Conservation (phyloP, 2,113 vertebrate species). For the Channa argus region DNA sequence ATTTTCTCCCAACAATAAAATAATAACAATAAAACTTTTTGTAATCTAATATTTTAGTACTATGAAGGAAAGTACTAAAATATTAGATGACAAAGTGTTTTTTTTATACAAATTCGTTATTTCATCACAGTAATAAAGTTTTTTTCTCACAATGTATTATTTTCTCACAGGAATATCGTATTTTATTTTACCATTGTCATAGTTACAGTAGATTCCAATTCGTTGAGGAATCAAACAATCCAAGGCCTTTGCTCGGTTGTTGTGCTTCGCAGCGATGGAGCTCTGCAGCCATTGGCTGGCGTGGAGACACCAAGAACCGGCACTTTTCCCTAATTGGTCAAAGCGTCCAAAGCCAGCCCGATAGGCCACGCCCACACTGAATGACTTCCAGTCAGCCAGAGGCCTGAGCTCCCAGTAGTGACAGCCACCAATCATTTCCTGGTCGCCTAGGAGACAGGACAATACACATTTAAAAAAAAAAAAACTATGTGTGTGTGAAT, state of each 20-base stretch:
- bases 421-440: constrained; percentile 86
- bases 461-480: not conserved
- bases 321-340: constrained; percentile 93
- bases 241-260: constrained; percentile 91
- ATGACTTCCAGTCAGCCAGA: constrained; percentile 92
- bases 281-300: constrained; percentile 96
- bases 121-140: too few species aligned
- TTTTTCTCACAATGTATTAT: too few species aligned
- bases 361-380: constrained; percentile 90
- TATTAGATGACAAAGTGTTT: too few species aligned
- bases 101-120: too few species aligned
- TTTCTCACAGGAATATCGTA: not conserved
- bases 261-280: constrained; percentile 92
- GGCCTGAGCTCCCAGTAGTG: constrained; percentile 95
- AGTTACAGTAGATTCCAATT: constrained; percentile 93
- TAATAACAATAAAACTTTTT: too few species aligned
- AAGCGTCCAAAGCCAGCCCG: constrained; percentile 90
- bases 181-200: constrained; percentile 86
- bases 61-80: too few species aligned
- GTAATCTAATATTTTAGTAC: too few species aligned
- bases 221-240: constrained; percentile 87
- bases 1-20: too few species aligned
- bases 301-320: constrained; percentile 91
- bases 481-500: too few species aligned
- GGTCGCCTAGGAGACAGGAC: constrained; percentile 85